These are phyloP conservation scores for Sarcophaga peregrina DNA, from an alignment of 1,140 invertebrate species.

Conservation along the genomic window DNA sequence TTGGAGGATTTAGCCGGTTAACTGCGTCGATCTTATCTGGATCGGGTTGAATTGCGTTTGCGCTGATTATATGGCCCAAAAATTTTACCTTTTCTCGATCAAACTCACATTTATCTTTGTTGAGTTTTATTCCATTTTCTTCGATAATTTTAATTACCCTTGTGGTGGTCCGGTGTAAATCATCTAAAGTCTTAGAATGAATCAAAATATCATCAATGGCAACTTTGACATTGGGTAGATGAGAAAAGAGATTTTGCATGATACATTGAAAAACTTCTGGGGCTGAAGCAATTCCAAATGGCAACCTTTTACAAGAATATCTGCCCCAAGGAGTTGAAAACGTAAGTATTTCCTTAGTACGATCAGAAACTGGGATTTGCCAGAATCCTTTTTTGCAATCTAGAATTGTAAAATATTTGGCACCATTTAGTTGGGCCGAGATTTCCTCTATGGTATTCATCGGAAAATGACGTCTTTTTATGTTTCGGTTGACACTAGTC, in stretches of 20 bases:
- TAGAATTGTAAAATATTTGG: too few species aligned
- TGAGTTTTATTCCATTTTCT: slow-evolving; percentile 52
- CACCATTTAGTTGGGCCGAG: background rate
- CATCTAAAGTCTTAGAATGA: slow-evolving; percentile 44
- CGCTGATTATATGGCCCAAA: too few species aligned
- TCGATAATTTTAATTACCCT: slow-evolving; percentile 49
- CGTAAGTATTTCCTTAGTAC: slow-evolving; percentile 55
- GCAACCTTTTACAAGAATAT: slow-evolving; percentile 56
- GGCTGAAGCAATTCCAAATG: slow-evolving; percentile 55
- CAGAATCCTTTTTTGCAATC: slow-evolving; percentile 63
- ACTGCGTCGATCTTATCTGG: slow-evolving; percentile 56
- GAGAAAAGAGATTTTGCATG: slow-evolving; percentile 48
- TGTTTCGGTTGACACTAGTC: background rate
- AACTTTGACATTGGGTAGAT: slow-evolving; percentile 47
- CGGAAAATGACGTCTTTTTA: background rate
- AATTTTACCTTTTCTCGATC: too few species aligned
- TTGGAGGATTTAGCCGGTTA: slow-evolving; percentile 55
- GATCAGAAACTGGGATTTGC: slow-evolving; percentile 59
- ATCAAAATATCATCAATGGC: slow-evolving; percentile 60
- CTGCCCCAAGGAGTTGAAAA: slow-evolving; percentile 60
- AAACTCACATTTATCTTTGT: too few species aligned
- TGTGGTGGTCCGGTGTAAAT: slow-evolving; percentile 39
- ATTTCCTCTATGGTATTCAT: slow-evolving; percentile 17
- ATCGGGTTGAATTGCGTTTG: slow-evolving; percentile 59
- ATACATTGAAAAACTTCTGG: slow-evolving; percentile 53